These are phyloP conservation scores for Solenopsis invicta DNA, from an alignment of 1,140 invertebrate species.

Conservation along the genomic window DNA sequence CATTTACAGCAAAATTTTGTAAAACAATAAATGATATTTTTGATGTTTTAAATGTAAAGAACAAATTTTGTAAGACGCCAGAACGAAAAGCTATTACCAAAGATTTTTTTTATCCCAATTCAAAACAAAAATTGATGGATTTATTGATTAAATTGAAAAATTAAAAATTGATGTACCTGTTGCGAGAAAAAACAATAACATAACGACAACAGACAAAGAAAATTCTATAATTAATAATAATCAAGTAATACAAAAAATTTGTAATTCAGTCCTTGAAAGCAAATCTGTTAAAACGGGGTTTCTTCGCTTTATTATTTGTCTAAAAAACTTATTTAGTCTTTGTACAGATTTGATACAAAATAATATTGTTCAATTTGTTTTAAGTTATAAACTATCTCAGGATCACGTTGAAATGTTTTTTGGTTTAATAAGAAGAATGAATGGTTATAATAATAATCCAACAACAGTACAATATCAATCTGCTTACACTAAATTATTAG, in stretches of 20 bases:
- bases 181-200: background rate
- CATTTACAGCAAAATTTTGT: background rate
- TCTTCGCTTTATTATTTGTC: slow-evolving; percentile 17
- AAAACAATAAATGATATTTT: slow-evolving; percentile 15
- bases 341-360: background rate
- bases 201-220: background rate
- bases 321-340: background rate
- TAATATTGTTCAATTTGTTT: background rate
- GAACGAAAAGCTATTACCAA: background rate
- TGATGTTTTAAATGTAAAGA: background rate
- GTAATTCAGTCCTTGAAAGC: background rate
- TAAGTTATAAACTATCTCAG: slow-evolving; percentile 29
- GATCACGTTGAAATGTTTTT: slow-evolving; percentile 24
- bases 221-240: background rate
- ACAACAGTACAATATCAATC: slow-evolving; percentile 2
- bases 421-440: slow-evolving; percentile 27
- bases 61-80: slow-evolving; percentile 29
- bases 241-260: background rate
- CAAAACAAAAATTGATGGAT: slow-evolving; percentile 11
- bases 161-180: background rate
- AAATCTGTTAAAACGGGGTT: slow-evolving; percentile 6
- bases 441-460: slow-evolving; percentile 18
- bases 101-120: slow-evolving; percentile 11
- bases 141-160: slow-evolving; percentile 5
- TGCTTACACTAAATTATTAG: slow-evolving; percentile 18